Conservation (phyloP, 2,888 invertebrate genomes). For the Marronus borbonicus region DNA sequence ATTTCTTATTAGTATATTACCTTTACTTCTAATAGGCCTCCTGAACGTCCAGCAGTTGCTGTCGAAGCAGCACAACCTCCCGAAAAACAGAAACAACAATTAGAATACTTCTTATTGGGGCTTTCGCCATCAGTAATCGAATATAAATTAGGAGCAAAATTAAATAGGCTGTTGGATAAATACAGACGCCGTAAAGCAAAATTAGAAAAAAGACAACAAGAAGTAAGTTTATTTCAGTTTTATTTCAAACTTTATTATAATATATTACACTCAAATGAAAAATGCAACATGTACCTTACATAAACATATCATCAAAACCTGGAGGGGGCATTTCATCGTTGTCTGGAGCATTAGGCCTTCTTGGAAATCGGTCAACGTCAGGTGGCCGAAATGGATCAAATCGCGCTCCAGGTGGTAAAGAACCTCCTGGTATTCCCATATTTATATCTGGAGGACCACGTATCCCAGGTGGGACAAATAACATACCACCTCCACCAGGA, state of each 20-base stretch:
- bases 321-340: slow-evolving; percentile 85
- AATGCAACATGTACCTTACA: slow-evolving; percentile 70
- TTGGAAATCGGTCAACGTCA: slow-evolving; percentile 69
- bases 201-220: slow-evolving; percentile 70
- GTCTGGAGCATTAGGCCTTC: slow-evolving; percentile 73
- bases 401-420: slow-evolving; percentile 84
- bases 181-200: slow-evolving; percentile 72
- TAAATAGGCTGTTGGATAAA: slow-evolving; percentile 72
- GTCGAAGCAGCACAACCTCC: slow-evolving; percentile 56
- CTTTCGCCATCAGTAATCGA: slow-evolving; percentile 67
- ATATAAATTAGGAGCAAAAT: slow-evolving; percentile 71
- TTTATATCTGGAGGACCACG: slow-evolving; percentile 56
- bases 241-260: too few species aligned
- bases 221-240: slow-evolving; percentile 64
- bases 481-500: slow-evolving; percentile 79
- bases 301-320: slow-evolving; percentile 83
- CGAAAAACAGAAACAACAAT: slow-evolving; percentile 64
- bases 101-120: slow-evolving; percentile 71
- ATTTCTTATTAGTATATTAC: background rate
- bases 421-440: slow-evolving; percentile 68
- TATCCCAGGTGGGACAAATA: slow-evolving; percentile 78
- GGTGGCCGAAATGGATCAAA: slow-evolving; percentile 89
- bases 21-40: slow-evolving; percentile 59
- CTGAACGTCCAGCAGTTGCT: slow-evolving; percentile 60
- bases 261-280: slow-evolving; percentile 14